Evolutionary conservation across 1,140 invertebrate species (phyloP), one percentile per base, ranked within the genome.

Genomic region (Cherax destructor): DNA sequence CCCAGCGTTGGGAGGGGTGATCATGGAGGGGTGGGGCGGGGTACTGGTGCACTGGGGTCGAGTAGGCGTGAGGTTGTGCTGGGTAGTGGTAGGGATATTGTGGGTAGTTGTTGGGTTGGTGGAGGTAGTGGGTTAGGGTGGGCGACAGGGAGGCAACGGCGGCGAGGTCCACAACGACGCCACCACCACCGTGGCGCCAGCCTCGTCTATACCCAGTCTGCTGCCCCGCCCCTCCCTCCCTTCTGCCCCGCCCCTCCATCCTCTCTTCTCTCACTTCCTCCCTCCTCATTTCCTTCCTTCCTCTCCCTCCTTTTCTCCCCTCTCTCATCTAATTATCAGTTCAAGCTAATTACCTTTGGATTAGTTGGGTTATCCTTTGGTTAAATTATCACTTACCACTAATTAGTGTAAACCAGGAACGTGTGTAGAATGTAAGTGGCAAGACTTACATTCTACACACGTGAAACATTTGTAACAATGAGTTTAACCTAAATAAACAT

Each of bases 131-230:
- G 69, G 24, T 5, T 21, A 74, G 69, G 69, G 11, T 2, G 24
- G 24, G n/a, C 69, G 69, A 24, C 69, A 74, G n/a, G 7, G 69
- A 24, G 69, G 69, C 69, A 74, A 1, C 69, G 5, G 16, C n/a
- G 65, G 65, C 5, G 13, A 13, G 18, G 13, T 18, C 65, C 65
- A 1, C 65, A 5, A 74, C 21, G 69, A 24, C 69, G n/a, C n/a
- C 69, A 6, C 3, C 69, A 5, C 65, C 65, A 69, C 65, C 13
- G 13, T 11, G 69, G 69, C 69, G 69, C 69, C 69, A 74, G 69
- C 6, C n/a, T 74, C 13, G 69, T 74, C 69, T 74, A 74, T 74
- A 74, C 69, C 69, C 24, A 13, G 69, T 74, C 69, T 74, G 69
- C 69, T 30, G n/a, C 77, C 50, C 77, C 50, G 13, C 50, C 77